Evolutionary conservation across 2,888 invertebrate genomes (phyloP).

Genomic region (Pseudeuparius sepicola): DNA sequence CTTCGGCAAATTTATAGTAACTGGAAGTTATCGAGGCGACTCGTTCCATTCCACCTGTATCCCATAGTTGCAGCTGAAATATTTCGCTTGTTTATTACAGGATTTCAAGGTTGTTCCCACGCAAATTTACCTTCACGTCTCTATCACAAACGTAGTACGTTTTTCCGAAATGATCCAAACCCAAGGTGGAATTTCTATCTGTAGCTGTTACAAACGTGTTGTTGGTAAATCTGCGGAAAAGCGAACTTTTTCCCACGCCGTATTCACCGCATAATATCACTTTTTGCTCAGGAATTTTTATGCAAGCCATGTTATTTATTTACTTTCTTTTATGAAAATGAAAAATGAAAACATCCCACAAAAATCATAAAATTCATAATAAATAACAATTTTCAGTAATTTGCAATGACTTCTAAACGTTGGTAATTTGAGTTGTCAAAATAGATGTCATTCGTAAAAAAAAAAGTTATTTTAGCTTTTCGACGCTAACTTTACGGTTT

Average conservation of each 20-base stretch:
- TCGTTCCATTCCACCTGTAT: constrained; percentile 94
- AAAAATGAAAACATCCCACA: too few species aligned
- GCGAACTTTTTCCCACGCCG: constrained; percentile 89
- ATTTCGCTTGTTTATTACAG: too few species aligned
- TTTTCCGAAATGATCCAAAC: constrained; percentile 84
- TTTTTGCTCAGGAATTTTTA: constrained; percentile 78
- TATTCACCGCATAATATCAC: constrained; percentile 93
- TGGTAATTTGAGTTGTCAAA: too few species aligned
- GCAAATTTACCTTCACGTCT: constrained; percentile 61
- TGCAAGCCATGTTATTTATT: constrained; percentile 56
- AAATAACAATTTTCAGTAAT: too few species aligned
- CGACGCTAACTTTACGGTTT: too few species aligned
- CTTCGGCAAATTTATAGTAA: constrained; percentile 93
- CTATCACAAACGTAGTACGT: constrained; percentile 65
- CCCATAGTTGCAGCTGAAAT: constrained; percentile 83
- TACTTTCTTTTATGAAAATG: neutral
- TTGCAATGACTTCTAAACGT: too few species aligned
- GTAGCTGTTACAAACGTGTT: constrained; percentile 77
- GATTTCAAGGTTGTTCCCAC: constrained; percentile 2
- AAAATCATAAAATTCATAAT: too few species aligned
- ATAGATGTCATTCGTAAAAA: too few species aligned
- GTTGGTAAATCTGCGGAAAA: constrained; percentile 84
- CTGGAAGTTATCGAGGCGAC: constrained; percentile 91
- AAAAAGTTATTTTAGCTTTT: too few species aligned
- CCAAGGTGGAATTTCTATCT: constrained; percentile 79